Conservation (phyloP, 2,113 vertebrate genomes). For the Protobothrops mucrosquamatus region DNA sequence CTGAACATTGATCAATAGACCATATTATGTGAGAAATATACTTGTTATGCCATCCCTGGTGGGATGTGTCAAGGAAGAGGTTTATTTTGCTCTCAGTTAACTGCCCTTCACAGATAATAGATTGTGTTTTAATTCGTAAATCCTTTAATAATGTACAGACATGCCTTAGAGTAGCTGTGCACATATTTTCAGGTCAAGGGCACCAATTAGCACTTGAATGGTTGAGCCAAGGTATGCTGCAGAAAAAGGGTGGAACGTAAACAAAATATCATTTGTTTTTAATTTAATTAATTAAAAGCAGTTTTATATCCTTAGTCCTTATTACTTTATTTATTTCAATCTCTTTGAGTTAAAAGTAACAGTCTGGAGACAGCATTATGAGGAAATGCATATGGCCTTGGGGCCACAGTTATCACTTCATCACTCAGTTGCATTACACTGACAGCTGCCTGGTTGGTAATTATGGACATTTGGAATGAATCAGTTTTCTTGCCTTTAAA, state of each 20-base stretch:
- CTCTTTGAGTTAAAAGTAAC: background rate
- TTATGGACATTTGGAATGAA: constrained; percentile 6
- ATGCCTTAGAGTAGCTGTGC: background rate
- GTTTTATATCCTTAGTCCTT: background rate
- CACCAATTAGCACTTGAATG: background rate
- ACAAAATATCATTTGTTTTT: background rate
- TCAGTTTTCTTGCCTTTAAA: constrained; percentile 1
- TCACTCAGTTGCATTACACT: background rate
- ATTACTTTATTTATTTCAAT: background rate
- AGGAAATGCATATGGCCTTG: background rate
- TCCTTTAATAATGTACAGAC: background rate
- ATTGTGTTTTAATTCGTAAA: background rate
- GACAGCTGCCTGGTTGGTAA: background rate
- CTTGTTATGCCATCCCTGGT: background rate
- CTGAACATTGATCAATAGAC: background rate
- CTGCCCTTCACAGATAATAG: background rate
- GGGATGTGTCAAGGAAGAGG: background rate
- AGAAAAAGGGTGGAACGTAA: background rate
- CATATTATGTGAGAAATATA: background rate
- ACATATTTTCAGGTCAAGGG: background rate
- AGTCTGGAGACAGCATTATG: background rate
- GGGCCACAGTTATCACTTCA: background rate
- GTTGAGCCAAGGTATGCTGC: background rate
- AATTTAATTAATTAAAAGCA: background rate
- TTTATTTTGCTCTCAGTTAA: background rate